Percentiles rank a stretch among this genome's conserved stretches.
Conservation (phyloP, 2,113 vertebrate species). For the Perccottus glenii region DNA sequence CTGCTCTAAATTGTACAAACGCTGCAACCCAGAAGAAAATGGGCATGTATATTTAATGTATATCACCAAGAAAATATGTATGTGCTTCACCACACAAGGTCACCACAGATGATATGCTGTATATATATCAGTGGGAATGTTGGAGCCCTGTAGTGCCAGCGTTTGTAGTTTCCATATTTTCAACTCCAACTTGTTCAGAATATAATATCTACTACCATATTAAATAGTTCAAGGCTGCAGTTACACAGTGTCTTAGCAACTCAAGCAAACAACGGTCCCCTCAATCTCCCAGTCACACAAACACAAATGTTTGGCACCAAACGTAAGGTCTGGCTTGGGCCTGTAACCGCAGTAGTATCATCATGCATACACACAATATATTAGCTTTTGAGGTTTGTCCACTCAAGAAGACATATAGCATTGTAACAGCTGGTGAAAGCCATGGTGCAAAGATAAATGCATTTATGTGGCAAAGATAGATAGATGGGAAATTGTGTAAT, state of each 20-base stretch:
- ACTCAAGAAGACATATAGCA: slow-evolving; percentile 28
- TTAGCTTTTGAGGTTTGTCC: not conserved
- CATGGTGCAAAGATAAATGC: slow-evolving; percentile 21
- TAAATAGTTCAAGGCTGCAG: not conserved
- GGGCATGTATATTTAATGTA: slow-evolving; percentile 45
- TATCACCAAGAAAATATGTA: slow-evolving; percentile 33
- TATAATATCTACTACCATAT: not conserved
- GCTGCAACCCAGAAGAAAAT: slow-evolving; percentile 14
- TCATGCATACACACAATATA: not conserved
- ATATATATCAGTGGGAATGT: slow-evolving; percentile 37
- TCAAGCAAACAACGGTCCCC: too few relatives aligned
- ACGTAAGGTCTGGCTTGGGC: too few relatives aligned
- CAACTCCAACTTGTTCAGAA: not conserved
- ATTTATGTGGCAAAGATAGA: not conserved
- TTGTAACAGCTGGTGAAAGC: slow-evolving; percentile 38
- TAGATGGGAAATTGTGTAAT: slow-evolving; percentile 2
- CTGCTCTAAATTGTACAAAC: not conserved
- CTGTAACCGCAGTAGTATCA: not conserved
- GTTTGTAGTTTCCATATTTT: slow-evolving; percentile 6
- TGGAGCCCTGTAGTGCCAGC: slow-evolving; percentile 18
- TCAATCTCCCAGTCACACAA: too few relatives aligned
- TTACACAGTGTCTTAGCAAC: too few relatives aligned
- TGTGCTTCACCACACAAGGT: slow-evolving; percentile 22
- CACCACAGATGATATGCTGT: slow-evolving; percentile 11
- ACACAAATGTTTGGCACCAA: too few relatives aligned